Conservation (phyloP, 2,888 invertebrate genomes). For the Leucophora obtusa region DNA sequence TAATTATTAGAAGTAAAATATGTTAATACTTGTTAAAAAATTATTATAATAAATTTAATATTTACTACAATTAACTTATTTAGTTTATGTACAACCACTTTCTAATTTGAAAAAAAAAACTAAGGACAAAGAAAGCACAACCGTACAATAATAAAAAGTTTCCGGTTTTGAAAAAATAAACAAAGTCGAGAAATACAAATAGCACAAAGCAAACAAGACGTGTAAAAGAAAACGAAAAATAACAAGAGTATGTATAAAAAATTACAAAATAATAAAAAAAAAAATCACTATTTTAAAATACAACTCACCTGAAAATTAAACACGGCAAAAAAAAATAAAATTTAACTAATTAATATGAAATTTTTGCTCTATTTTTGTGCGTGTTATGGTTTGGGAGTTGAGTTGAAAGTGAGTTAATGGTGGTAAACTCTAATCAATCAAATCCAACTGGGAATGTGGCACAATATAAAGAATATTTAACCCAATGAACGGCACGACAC, state of each 20-base stretch:
- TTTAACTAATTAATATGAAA: constrained; percentile 30
- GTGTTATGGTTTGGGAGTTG: neutral
- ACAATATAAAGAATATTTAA: constrained; percentile 13
- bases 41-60: neutral
- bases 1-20: no score
- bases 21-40: no score
- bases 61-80: neutral
- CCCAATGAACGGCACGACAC: constrained; percentile 35
- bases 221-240: neutral
- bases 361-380: constrained; percentile 1
- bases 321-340: constrained; percentile 40
- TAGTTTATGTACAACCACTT: constrained; percentile 34
- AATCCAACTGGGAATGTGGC: constrained; percentile 51
- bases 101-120: constrained; percentile 45
- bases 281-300: neutral
- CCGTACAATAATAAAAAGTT: constrained; percentile 38
- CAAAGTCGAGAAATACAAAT: constrained; percentile 24
- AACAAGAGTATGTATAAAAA: neutral
- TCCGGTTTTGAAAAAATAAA: constrained; percentile 49
- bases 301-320: constrained; percentile 54
- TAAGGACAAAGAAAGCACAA: constrained; percentile 19
- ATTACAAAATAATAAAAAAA: neutral
- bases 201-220: neutral
- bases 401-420: constrained; percentile 22
- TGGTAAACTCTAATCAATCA: constrained; percentile 36